Base-by-base conservation (phyloP, 2,113 vertebrate species). In the Copsychus sechellarum region DNA sequence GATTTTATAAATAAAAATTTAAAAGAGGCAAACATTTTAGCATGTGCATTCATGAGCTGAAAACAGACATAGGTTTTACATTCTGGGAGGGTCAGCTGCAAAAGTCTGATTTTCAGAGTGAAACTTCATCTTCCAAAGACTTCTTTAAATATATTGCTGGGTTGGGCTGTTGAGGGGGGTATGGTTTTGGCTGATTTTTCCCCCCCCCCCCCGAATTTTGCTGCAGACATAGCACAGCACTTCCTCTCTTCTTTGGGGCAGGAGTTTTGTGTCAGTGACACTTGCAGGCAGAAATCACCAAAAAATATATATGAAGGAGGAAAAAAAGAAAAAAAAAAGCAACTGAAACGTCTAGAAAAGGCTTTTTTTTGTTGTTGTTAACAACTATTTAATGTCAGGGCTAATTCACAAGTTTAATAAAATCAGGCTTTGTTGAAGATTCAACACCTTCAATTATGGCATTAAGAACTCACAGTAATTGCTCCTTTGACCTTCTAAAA, bases 1-100 rank as follows among this genome's bases (percentile, higher is more conserved):
- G n/a, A 74, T 92, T 96, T 97, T 92, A 92, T 78, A 96, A 97
- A 95, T 94, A 96, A 97, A 95, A 95, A 88, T 70, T 93, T 22
- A 90, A 86, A 94, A 54, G 60, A 86, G 65, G 48, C 84, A 92
- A 96, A 74, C 33, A 83, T 60, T 92, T 96, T 79, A 78, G 60
- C n/a, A 67, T 94, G 66, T 60, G 48, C 72, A 45, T 83, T 95
- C 82, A 73, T 71, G 64, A 71, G 76, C 82, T 78, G 58, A 86
- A 92, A 92, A 64, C 79, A 90, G 90, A 60, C 47, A 90, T 58
- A 80, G 62, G 26, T 80, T 95, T 86, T 40, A 71, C n/a, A 53
- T 88, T 81, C 67, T 5, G 4, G 36, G 67, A 57, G 14, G 79
- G 40, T 56, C 76, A 93, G 8, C 56, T 78, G 31, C 53, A 62